These are phyloP conservation scores for Sarcophaga carnaria DNA, from an alignment of 2,888 invertebrate species.

Conservation along the genomic window DNA sequence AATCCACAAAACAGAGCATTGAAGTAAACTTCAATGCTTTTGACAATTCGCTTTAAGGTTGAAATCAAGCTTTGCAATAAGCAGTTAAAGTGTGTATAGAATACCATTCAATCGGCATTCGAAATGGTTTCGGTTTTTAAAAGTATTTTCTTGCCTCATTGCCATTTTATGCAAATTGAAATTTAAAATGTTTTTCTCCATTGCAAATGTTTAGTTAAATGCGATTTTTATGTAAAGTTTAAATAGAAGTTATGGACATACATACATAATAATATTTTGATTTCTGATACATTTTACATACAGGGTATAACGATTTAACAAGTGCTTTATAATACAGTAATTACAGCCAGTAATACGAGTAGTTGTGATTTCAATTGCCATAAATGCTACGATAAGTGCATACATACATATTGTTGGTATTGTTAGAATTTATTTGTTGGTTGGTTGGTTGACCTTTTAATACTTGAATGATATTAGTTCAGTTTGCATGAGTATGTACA, in stretches of 20 bases:
- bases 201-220: not conserved
- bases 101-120: constrained; percentile 9
- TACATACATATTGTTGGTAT: not conserved
- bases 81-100: not conserved
- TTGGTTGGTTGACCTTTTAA: constrained; percentile 40
- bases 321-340: constrained; percentile 7
- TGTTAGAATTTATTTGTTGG: too few relatives aligned
- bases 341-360: not conserved
- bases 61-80: not conserved
- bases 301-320: not conserved
- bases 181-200: not conserved
- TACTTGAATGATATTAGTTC: constrained; percentile 26
- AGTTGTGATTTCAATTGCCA: not conserved
- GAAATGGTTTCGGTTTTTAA: not conserved
- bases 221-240: not conserved
- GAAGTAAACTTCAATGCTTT: not conserved
- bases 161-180: constrained; percentile 45
- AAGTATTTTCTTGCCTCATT: not conserved
- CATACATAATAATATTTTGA: constrained; percentile 16
- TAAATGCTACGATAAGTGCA: not conserved
- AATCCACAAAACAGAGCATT: not conserved
- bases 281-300: not conserved
- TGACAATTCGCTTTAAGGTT: too few relatives aligned
- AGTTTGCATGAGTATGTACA: constrained; percentile 21
- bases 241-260: not conserved